Conservation (phyloP, 2,888 invertebrate species). For the Chloroclystis v-ata region DNA sequence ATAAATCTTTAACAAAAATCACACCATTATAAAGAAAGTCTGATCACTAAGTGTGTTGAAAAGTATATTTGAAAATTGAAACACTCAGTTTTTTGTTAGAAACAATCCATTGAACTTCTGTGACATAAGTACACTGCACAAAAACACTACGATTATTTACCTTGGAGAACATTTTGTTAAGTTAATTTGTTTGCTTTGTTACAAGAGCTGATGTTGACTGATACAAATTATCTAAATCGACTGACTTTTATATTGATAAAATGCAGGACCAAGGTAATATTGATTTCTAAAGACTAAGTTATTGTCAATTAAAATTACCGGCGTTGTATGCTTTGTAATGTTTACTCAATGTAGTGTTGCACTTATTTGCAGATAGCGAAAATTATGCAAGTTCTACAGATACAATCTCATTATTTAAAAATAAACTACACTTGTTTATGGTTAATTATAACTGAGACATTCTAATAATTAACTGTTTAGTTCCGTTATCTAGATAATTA, state of each 20-base stretch:
- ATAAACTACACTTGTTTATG: constrained; percentile 20
- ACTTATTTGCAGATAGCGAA: constrained; percentile 44
- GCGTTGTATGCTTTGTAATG: constrained; percentile 47
- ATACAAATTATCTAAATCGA: constrained; percentile 48
- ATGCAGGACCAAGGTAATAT: constrained; percentile 64
- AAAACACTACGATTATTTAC: constrained; percentile 37
- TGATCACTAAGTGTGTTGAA: too few relatives aligned
- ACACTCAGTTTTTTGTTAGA: too few relatives aligned
- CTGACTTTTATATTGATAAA: constrained; percentile 66
- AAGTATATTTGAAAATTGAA: too few relatives aligned
- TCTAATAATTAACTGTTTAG: too few relatives aligned
- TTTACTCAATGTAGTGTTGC: constrained; percentile 52
- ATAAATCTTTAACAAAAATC: too few relatives aligned
- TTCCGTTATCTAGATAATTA: too few relatives aligned
- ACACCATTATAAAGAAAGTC: too few relatives aligned
- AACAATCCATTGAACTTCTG: too few relatives aligned
- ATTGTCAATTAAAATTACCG: constrained; percentile 47
- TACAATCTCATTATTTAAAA: constrained; percentile 42
- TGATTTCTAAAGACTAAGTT: constrained; percentile 66
- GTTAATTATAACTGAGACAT: too few relatives aligned
- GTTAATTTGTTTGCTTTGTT: constrained; percentile 36
- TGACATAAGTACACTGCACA: too few relatives aligned
- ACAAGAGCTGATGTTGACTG: constrained; percentile 52
- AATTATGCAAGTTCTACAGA: constrained; percentile 48
- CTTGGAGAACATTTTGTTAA: constrained; percentile 59